These are phyloP conservation scores for Cerceris rybyensis DNA, from an alignment of 2,888 invertebrate genomes.

Conservation along the genomic window DNA sequence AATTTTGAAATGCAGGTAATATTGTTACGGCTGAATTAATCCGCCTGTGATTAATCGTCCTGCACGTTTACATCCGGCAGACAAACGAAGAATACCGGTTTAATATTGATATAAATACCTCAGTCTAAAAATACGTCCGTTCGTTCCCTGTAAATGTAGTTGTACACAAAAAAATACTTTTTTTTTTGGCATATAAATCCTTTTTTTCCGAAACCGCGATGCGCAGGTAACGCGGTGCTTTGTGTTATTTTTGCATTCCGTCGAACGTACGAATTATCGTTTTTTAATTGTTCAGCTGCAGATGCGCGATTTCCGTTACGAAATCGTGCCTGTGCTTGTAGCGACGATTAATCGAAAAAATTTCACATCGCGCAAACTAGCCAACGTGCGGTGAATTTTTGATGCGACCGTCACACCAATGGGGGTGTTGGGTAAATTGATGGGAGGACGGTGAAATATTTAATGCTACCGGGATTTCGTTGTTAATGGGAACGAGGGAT, in stretches of 20 bases:
- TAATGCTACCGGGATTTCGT: no score
- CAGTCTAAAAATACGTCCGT: slow-evolving; percentile 7
- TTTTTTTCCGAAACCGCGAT: background rate
- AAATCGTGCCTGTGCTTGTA: background rate
- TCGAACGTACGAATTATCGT: background rate
- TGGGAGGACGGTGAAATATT: no score
- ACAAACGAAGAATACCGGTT: slow-evolving; percentile 32
- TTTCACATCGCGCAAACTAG: background rate
- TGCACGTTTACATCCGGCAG: slow-evolving; percentile 30
- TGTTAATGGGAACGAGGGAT: no score
- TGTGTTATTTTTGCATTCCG: background rate
- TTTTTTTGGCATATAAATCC: background rate
- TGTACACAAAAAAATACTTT: background rate
- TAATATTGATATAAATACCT: slow-evolving; percentile 19
- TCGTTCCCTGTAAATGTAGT: background rate
- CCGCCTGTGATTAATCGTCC: slow-evolving; percentile 45
- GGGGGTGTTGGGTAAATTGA: no score
- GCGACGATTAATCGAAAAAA: background rate
- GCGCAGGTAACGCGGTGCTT: background rate
- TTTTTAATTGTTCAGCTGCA: background rate
- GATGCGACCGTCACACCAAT: no score
- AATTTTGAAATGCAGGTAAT: slow-evolving; percentile 45
- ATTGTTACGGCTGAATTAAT: slow-evolving; percentile 59
- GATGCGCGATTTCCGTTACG: background rate
- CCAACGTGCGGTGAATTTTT: no score